A percentile compares a stretch with the other conserved stretches of the same genome.
Evolutionary conservation across 2,888 invertebrate species (phyloP).

Genomic region (Scaptomyza tumidula): DNA sequence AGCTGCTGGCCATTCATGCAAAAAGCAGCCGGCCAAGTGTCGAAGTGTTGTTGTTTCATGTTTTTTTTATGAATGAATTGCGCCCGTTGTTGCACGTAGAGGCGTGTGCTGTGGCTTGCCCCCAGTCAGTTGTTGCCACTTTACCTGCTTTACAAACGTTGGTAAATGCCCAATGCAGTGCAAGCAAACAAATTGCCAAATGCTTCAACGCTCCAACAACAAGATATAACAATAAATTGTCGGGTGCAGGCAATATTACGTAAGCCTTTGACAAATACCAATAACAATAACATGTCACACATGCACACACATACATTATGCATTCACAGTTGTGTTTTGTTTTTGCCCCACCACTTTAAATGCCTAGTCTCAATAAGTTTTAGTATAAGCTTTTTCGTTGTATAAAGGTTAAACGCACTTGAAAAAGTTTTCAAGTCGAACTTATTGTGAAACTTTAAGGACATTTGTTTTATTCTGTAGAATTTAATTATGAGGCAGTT

Average conservation of each 20-base stretch:
- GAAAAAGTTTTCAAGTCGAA: slow-evolving; percentile 2
- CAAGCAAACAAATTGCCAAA: slow-evolving; percentile 62
- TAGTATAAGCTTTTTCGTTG: not conserved
- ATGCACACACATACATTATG: slow-evolving; percentile 1
- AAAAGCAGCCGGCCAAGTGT: slow-evolving; percentile 57
- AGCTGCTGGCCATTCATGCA: slow-evolving; percentile 66
- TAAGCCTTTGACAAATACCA: slow-evolving; percentile 28
- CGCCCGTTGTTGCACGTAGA: slow-evolving; percentile 54
- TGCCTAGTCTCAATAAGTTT: slow-evolving; percentile 5
- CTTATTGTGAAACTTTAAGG: not conserved
- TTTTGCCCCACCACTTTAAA: not conserved
- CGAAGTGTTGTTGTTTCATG: slow-evolving; percentile 23
- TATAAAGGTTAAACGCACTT: not conserved
- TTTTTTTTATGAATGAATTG: slow-evolving; percentile 73
- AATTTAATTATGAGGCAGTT: too few relatives aligned
- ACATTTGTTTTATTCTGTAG: not conserved
- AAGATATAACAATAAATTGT: slow-evolving; percentile 41
- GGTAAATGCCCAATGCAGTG: slow-evolving; percentile 39
- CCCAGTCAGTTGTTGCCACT: slow-evolving; percentile 10
- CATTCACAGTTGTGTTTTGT: not conserved
- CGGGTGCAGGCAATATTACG: slow-evolving; percentile 35
- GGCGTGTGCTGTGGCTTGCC: slow-evolving; percentile 7
- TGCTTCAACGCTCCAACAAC: slow-evolving; percentile 37
- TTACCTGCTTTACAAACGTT: slow-evolving; percentile 22
- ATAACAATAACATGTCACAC: not conserved